Evolutionary conservation across 2,797 vertebrate genomes (phyloP), one percentile per base, ranked within the genome.

Genomic region (Rousettus madagascariensis): DNA sequence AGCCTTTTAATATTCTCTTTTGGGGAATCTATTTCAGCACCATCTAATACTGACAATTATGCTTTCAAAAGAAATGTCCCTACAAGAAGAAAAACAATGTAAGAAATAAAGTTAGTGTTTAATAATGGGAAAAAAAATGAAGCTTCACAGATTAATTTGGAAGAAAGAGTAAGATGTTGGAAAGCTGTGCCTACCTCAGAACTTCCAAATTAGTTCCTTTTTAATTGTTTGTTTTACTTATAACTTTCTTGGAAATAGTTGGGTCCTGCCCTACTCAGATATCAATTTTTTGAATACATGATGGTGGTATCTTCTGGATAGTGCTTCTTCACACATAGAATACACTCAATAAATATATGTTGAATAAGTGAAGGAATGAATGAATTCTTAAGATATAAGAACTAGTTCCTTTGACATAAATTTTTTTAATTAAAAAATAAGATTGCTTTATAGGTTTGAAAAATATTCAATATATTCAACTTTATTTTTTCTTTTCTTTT

Each of bases 1-100:
- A 89, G 13, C 24, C 65, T 65, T 78, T 87, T 88, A n/a, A 63
- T 80, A 59, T 95, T 89, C 87, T 46, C 24, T 91, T 71, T 89
- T 93, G 51, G n/a, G 7, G 91, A 95, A 82, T 87, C 36, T 46
- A 7, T 49, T 72, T 83, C 16, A 43, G 6, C 86, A 26, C 20
- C 12, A 41, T 63, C 26, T 68, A 16, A 87, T 66, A 53, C 11
- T 77, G 46, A 83, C 24, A 30, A 43, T 57, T 90, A 55, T 72
- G 2, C 36, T 90, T 87, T 86, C 36, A 61, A 86, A 92, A 83
- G 17, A 80, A 57, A 17, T 65, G 30, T 6, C 30, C 17, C 16
- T 53, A 79, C 8, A 71, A 59, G 33, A 30, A 61, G 33, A 33
- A 86, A 96, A 90, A 26, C 15, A 74, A 6, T 57, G 0, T 68